Conservation (phyloP, 2,888 invertebrate genomes). For the Automeris io region DNA sequence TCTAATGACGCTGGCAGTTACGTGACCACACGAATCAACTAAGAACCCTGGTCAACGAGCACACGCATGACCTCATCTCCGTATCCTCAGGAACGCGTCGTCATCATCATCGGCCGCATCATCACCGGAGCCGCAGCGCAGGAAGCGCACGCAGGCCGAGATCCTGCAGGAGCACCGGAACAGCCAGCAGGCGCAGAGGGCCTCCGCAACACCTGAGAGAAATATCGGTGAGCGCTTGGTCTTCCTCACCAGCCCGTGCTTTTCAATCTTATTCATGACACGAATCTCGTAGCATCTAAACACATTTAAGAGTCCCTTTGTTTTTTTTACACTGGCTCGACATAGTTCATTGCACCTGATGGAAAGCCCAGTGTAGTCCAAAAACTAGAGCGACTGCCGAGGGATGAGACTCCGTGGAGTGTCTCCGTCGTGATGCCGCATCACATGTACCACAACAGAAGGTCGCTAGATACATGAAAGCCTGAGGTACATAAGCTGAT, state of each 20-base stretch:
- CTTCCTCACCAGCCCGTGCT: too few relatives aligned
- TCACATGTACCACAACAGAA: too few relatives aligned
- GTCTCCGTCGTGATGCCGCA: too few relatives aligned
- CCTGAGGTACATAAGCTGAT: too few relatives aligned
- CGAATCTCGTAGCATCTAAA: too few relatives aligned
- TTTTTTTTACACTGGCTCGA: neutral
- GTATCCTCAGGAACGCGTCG: constrained; percentile 50
- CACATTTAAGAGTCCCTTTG: neutral
- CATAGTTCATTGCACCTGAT: neutral
- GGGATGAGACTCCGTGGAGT: too few relatives aligned
- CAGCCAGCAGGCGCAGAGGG: constrained; percentile 25
- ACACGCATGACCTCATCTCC: neutral
- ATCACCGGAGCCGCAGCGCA: constrained; percentile 49
- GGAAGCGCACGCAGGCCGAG: constrained; percentile 58
- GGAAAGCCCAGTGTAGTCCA: neutral
- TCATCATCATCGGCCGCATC: constrained; percentile 59
- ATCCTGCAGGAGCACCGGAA: constrained; percentile 57
- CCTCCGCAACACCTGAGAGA: constrained; percentile 31
- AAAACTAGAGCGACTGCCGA: too few relatives aligned
- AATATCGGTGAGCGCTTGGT: constrained; percentile 32
- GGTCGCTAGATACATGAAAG: too few relatives aligned
- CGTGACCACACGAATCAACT: too few relatives aligned
- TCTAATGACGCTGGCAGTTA: too few relatives aligned
- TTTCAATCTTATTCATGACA: too few relatives aligned
- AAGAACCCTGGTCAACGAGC: too few relatives aligned